Evolutionary conservation across 2,113 vertebrate genomes (phyloP), one percentile per base, ranked within the genome.

Genomic region (Alosa alosa): DNA sequence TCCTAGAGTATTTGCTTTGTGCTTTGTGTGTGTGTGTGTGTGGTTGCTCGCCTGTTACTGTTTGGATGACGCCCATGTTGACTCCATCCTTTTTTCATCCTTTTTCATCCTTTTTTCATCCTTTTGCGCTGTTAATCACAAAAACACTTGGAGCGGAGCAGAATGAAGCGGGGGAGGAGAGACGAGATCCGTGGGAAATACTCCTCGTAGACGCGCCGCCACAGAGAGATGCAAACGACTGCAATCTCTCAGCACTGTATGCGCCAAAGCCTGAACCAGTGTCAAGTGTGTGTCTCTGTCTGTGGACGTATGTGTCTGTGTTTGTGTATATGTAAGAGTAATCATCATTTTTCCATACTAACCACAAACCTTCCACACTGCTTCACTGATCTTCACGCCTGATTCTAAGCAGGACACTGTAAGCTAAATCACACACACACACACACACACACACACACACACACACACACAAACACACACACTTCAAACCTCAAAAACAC

Each of bases 381-480:
- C 52, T 15, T 55, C 52, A 55, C 4, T 55, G 52, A 52, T 52
- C 50, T 52, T 52, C 50, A 52, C 50, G 50, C 50, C 50, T 52
- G 50, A 52, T 52, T 13, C 50, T 52, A 11, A 52, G 13, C 15
- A 55, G 52, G 0, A 17, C 52, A 55, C 2, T 55, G 52, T 55
- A 17, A 55, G 52, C 15, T 52, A 52, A 52, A 52, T 52, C 50
- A 64, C 47, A 20, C 46, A 52, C 47, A 83, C 47, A 36, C 46
- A 50, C 5, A 39, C 3, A 31, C 85, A 20, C 20, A 83, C 41
- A 81, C 41, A 10, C 55, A 41, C 49, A n/a, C 83, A 75, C 36
- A 11, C 83, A 57, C 83, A 84, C 83, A 64, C 55, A 41, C 39
- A 64, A 6, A 86, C 39, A 83, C 17, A 78, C 17, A 49, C 45